Percentiles rank a stretch among this genome's conserved stretches.
These are phyloP conservation scores for Bombus sibiricus DNA, from an alignment of 1,140 invertebrate species.

Conservation along the genomic window DNA sequence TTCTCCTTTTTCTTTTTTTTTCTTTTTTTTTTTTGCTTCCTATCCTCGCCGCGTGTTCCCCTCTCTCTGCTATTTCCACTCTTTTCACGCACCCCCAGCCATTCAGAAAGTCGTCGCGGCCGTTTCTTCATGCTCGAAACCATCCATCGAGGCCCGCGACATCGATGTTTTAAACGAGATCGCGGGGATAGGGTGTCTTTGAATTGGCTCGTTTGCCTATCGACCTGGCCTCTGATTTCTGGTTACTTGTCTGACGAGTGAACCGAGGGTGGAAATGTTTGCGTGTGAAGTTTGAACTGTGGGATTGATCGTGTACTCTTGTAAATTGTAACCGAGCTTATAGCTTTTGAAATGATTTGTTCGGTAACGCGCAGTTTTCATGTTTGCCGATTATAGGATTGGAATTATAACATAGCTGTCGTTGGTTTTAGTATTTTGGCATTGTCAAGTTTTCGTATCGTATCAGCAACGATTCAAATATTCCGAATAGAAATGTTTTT, in stretches of 20 bases:
- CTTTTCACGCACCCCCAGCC: neutral
- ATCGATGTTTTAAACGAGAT: conserved; percentile 31
- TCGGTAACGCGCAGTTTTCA: too few species aligned
- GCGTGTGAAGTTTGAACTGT: neutral
- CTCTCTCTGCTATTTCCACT: neutral
- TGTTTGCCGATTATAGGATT: too few species aligned
- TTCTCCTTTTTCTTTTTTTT: neutral
- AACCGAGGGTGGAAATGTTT: neutral
- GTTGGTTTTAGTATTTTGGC: too few species aligned
- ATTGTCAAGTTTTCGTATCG: too few species aligned
- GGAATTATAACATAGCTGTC: too few species aligned
- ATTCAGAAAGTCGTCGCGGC: neutral
- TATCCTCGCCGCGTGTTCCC: neutral
- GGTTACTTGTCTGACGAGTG: neutral
- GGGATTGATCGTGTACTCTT: neutral
- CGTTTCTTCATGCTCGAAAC: neutral
- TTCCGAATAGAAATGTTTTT: too few species aligned
- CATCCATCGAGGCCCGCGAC: neutral
- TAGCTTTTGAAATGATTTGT: too few species aligned
- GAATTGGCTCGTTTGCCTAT: conserved; percentile 26
- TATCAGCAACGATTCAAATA: too few species aligned
- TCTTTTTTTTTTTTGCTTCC: neutral
- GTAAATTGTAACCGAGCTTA: neutral
- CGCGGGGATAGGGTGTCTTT: neutral
- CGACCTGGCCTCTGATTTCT: neutral